Evolutionary conservation across 2,797 vertebrate genomes (phyloP), one percentile per base, ranked within the genome.

Genomic region (Acrossocheilus fasciatus): DNA sequence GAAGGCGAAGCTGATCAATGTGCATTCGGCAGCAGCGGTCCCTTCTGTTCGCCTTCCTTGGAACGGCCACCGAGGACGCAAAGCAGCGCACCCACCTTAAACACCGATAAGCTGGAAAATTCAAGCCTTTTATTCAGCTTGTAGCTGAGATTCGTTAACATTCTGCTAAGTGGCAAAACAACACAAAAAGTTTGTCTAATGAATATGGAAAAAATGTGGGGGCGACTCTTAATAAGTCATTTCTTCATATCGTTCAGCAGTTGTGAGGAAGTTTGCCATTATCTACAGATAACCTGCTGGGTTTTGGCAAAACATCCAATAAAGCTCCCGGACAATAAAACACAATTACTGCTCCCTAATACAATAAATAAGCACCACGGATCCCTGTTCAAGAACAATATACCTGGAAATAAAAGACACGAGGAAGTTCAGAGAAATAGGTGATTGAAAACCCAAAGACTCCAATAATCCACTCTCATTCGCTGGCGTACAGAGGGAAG

Each of bases 401-500:
- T 18, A 81, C 73, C 83, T 72, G 68, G 66, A 82, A 86, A 85
- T 23, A 73, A 76, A 47, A 88, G 81, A 54, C 9, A 54, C 14
- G 73, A 62, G 82, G 17, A 86, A 18, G 50, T 36, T 70, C 20
- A 78, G 34, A 39, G 41, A 82, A 45, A 50, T n/a, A 87, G 79
- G 81, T 69, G 75, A 86, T 76, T 74, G 77, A 41, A n/a, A 66
- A 83, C 57, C 66, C 34, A 68, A 64, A 85, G 41, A 68, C 70
- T 76, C 41, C 69, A 87, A 82, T 84, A 85, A 87, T 87, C 82
- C 75, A 82, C 74, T 89, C 70, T 82, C 82, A 84, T 79, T 84
- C 64, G 30, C 11, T 23, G 30, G 80, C 17, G 68, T 36, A 70
- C 80, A 87, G 89, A 93, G 90, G 88, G 90, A 89, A 93, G 73